These are phyloP conservation scores for Nemoura dubitans DNA, from an alignment of 2,888 invertebrate species.

Conservation along the genomic window DNA sequence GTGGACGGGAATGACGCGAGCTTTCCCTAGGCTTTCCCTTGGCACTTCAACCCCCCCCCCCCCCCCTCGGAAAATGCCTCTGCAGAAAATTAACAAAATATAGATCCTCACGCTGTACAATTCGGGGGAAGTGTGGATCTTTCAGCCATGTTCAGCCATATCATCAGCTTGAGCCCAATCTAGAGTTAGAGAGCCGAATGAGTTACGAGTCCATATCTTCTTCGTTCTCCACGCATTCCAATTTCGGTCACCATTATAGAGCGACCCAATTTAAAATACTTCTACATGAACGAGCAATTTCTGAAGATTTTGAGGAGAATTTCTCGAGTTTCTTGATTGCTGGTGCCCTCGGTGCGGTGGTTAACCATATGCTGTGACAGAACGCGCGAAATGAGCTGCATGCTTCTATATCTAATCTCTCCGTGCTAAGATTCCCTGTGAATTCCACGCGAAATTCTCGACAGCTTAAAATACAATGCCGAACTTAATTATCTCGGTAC, in stretches of 20 bases:
- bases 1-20: background rate
- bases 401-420: background rate
- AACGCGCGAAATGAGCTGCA: background rate
- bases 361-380: constrained; percentile 7
- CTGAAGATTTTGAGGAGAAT: background rate
- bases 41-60: background rate
- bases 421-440: background rate
- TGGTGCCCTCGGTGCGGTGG: background rate
- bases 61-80: constrained; percentile 20
- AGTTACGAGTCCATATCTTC: background rate
- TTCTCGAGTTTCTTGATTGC: background rate
- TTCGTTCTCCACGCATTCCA: background rate
- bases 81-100: constrained; percentile 20
- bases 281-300: constrained; percentile 12
- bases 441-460: background rate
- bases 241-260: constrained; percentile 12
- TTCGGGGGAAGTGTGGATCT: background rate
- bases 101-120: background rate
- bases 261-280: constrained; percentile 7
- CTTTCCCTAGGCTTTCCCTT: background rate
- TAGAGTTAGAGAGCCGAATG: background rate
- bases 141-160: background rate
- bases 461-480: constrained; percentile 7
- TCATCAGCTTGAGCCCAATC: background rate
- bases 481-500: constrained; percentile 7